These are phyloP conservation scores for Synergus umbraculus DNA, from an alignment of 2,888 invertebrate genomes.

Conservation along the genomic window DNA sequence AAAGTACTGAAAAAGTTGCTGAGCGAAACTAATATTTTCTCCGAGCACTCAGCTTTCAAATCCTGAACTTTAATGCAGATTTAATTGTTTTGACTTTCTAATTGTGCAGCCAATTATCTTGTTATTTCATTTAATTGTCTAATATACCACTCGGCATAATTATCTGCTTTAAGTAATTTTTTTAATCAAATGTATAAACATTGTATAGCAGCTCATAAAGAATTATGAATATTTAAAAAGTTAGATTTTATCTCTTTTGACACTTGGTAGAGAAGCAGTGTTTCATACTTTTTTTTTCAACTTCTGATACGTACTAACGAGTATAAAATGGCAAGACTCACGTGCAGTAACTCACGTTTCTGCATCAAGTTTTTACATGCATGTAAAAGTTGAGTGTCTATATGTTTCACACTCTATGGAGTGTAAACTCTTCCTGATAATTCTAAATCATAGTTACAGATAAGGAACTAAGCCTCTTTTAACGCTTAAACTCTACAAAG, in stretches of 20 bases:
- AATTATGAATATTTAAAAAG: background rate
- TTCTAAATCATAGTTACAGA: constrained; percentile 29
- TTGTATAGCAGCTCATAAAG: background rate
- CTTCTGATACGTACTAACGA: too few relatives aligned
- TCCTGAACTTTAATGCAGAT: constrained; percentile 14
- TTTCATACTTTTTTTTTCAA: too few relatives aligned
- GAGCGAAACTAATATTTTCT: constrained; percentile 8
- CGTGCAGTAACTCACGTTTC: too few relatives aligned
- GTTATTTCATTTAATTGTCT: background rate
- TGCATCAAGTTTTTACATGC: background rate
- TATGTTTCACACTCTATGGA: constrained; percentile 23
- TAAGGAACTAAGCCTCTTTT: background rate
- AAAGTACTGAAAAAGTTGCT: too few relatives aligned
- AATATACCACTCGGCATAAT: too few relatives aligned
- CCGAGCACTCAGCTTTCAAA: background rate
- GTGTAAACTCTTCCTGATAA: constrained; percentile 26
- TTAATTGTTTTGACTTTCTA: constrained; percentile 3
- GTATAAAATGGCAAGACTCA: background rate
- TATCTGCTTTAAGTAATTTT: too few relatives aligned
- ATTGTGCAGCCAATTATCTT: too few relatives aligned
- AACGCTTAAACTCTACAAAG: background rate
- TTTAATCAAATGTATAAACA: too few relatives aligned
- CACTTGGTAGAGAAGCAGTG: background rate
- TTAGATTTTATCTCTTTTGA: background rate
- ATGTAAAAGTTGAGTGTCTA: constrained; percentile 17